These are phyloP conservation scores for Bembecia ichneumoniformis DNA, from an alignment of 2,888 invertebrate species.

Conservation along the genomic window DNA sequence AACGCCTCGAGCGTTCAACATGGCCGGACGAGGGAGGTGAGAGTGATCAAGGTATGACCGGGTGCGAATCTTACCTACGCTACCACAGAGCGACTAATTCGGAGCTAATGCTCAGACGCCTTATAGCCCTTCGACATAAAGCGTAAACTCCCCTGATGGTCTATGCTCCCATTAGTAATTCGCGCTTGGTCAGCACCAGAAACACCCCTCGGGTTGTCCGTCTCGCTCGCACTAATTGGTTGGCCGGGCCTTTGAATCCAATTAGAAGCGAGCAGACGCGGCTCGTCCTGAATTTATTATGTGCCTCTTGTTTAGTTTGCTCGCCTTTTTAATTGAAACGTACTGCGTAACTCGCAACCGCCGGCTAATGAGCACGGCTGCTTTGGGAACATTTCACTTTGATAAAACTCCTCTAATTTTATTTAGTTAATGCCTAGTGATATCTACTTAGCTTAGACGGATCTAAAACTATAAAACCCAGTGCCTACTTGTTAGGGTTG, in stretches of 20 bases:
- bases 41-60: constrained; percentile 4
- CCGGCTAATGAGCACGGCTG: constrained; percentile 31
- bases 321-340: constrained; percentile 59
- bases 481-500: neutral
- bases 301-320: constrained; percentile 52
- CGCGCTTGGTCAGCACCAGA: neutral
- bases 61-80: constrained; percentile 2
- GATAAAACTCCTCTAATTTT: neutral
- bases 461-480: neutral
- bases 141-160: neutral
- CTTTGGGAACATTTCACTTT: constrained; percentile 23
- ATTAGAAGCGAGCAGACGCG: constrained; percentile 46
- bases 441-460: neutral
- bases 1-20: constrained; percentile 21
- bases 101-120: neutral
- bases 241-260: constrained; percentile 54
- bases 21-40: constrained; percentile 19
- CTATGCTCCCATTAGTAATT: neutral
- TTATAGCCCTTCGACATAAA: neutral
- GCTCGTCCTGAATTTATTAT: constrained; percentile 55
- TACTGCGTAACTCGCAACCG: constrained; percentile 41
- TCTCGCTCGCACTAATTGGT: constrained; percentile 56
- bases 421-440: neutral
- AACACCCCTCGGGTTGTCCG: constrained; percentile 2
- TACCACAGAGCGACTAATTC: neutral